Evolutionary conservation across 2,113 vertebrate species (phyloP).

Genomic region (Oncorhynchus clarkii): DNA sequence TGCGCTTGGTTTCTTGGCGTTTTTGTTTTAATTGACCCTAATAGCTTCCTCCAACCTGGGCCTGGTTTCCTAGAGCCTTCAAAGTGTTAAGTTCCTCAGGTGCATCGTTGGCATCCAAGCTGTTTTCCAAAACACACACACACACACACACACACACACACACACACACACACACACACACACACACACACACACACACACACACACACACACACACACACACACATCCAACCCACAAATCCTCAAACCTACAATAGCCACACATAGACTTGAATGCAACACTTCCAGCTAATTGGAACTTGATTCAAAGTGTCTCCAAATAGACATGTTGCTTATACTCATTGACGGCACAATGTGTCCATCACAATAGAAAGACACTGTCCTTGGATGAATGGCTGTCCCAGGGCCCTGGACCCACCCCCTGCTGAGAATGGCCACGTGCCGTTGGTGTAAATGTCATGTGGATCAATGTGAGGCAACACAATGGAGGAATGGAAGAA

Average conservation of each 20-base stretch:
- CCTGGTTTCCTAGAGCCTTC: too few species aligned
- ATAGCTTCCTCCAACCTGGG: not conserved
- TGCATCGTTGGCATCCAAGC: too few species aligned
- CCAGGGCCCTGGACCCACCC: not conserved
- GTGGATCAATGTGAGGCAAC: not conserved
- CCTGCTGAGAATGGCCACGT: not conserved
- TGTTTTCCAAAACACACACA: not conserved
- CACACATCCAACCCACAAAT: not conserved
- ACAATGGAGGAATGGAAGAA: not conserved
- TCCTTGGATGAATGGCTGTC: not conserved
- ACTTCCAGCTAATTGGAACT: not conserved
- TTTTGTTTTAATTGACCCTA: not conserved
- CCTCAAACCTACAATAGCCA: not conserved
- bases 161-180: not conserved
- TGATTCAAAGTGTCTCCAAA: not conserved
- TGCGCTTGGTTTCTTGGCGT: not conserved
- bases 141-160: not conserved
- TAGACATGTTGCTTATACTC: not conserved
- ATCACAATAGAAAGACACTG: not conserved
- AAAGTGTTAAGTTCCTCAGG: too few species aligned
- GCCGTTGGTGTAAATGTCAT: conserved; percentile 1
- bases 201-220: too few species aligned
- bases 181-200: not conserved
- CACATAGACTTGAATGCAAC: not conserved
- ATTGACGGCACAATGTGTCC: not conserved